Evolutionary conservation across 1,140 invertebrate genomes (phyloP), one percentile per base, ranked within the genome.

Genomic region (Drosophila dunni): DNA sequence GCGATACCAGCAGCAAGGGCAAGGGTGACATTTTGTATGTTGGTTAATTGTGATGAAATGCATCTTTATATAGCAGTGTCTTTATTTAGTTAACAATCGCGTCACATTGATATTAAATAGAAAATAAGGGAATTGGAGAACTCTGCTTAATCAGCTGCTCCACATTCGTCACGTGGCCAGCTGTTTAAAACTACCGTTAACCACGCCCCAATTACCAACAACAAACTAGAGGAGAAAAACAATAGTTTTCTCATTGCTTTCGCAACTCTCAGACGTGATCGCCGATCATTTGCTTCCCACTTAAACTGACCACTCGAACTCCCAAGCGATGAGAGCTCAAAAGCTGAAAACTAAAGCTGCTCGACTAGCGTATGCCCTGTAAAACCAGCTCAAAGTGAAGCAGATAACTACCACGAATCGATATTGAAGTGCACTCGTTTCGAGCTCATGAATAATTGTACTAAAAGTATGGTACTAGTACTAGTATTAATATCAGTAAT

Each of bases 101-200:
- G 7, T 34, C 24, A 29, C 6, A 29, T 29, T 29, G 24, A 29
- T 29, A 29, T 29, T 29, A 29, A 29, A 5, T 29, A 29, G 24
- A 29, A 6, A 29, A 29, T 29, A 5, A 5, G 3, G 0, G 6
- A 29, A 29, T 29, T 29, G 5, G 8, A 36, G 40, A 53, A 62
- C 38, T 13, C 29, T 40, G 46, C 36, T 72, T 66, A 58, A 72
- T 72, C 69, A 72, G 69, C 69, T 72, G 69, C 36, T 44, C 20
- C 38, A 42, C 7, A 10, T 40, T 13, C 17, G 60, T 2, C 53
- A 58, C 62, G 62, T 66, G 69, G 7, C 15, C 69, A 72, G 38
- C 36, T 72, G 62, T 65, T 64, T 42, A 36, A 36, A 48, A 36
- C 48, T 57, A 50, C 17, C 10, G 7, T 38, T 9, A 50, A 10